Percentiles rank a stretch among this genome's conserved stretches.
phyloP scores from a whole-genome alignment of 2,113 vertebrate genomes.

The Thinocorus orbignyianus region DNA sequence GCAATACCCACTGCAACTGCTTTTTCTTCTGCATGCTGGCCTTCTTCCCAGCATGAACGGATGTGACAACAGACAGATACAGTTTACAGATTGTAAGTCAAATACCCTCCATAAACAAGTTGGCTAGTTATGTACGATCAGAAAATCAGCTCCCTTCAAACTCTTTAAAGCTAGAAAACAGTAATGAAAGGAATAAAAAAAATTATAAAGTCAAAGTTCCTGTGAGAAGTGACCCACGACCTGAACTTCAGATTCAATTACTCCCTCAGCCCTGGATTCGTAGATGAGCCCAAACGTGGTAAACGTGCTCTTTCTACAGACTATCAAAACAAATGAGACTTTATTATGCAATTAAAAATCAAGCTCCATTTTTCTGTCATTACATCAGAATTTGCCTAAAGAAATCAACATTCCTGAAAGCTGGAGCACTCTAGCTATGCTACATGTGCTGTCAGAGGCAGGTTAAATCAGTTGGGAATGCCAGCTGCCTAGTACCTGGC shows the following conservation, averaged over 20 bases:
- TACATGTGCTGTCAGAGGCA: accelerated
- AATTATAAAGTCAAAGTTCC: background rate
- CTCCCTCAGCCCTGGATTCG: background rate
- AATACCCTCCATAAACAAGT: background rate
- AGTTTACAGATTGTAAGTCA: background rate
- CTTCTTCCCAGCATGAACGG: background rate
- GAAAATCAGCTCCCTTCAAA: background rate
- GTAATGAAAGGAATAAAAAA: background rate
- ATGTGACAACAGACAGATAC: background rate
- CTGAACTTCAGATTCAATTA: background rate
- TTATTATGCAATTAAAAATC: background rate
- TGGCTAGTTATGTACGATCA: background rate
- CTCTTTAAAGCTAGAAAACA: background rate
- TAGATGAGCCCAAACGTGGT: background rate
- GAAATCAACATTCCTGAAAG: background rate
- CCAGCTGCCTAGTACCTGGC: background rate
- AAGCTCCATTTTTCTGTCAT: background rate
- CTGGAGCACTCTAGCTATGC: background rate
- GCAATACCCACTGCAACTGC: background rate
- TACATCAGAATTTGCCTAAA: background rate
- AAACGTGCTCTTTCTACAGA: background rate
- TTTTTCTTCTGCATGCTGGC: background rate
- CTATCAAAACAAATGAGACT: background rate
- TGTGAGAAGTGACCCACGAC: background rate
- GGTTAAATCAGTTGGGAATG: background rate